Evolutionary conservation across 1,140 invertebrate genomes (phyloP), one percentile per base, ranked within the genome.

Genomic region (Leptoteleia sp.): DNA sequence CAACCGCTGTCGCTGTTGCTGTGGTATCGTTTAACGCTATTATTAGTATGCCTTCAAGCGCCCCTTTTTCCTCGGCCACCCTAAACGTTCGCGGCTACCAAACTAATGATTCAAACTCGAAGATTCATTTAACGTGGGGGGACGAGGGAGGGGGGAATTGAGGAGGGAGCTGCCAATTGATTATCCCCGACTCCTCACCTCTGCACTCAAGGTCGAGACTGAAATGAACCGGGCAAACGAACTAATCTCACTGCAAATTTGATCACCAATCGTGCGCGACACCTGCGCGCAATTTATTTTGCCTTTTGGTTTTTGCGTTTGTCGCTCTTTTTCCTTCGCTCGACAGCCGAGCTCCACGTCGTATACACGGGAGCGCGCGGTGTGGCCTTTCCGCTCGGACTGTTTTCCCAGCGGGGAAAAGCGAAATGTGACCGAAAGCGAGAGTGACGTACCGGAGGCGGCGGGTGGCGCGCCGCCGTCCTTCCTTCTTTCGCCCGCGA

Each of bases 11-110:
- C 11, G 33, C n/a, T 27, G 57, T 1, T 9, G 61, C 79, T 81
- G 81, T 83, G 45, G 84, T 84, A 83, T 81, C 79, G 83, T 85
- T 87, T 78, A 87, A 87, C 79, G 81, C 78, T 85, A 88, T 87
- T 85, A 88, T 87, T 88, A 85, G 79, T 83, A 80, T 37, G 72
- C 75, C 65, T 29, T 40, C 11, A 22, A 43, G 11, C 11, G 11
- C 17, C 0, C 7, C 61, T 79, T 48, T 48, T 64, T 65, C 55
- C 48, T 81, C 79, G 82, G 75, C 76, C 54, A 57, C 57, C 72
- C 40, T 50, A n/a, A 62, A 47, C 19, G 11, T 16, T 78, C n/a
- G n/a, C 71, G 37, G 27, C 62, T 52, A 62, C 29, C 40, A 25
- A 19, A 22, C n/a, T n/a, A n/a, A n/a, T n/a, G n/a, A n/a, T n/a